Base-by-base conservation (phyloP, 2,797 vertebrate species). In the Urosaurus nigricauda region DNA sequence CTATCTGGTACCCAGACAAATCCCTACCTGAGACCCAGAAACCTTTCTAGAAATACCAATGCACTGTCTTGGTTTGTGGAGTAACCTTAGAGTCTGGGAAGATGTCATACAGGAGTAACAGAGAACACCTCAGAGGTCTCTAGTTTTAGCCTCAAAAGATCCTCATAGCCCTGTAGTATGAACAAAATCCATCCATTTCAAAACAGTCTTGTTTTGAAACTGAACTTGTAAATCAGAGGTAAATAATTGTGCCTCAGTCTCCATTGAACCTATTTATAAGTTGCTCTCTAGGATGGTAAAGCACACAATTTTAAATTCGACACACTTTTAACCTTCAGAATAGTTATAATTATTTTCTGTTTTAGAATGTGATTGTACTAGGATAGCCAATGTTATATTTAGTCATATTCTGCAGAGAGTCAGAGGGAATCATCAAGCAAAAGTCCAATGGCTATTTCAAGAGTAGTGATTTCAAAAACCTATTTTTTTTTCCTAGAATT, bases 361-460 rank as follows among this genome's bases (percentile, higher is more conserved):
- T 0, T 0, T 40, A 70, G 29, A 84, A 74, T 47, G 71, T 12
- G 47, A 83, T 32, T 85, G 7, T 19, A 37, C 85, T 0, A 4
- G 32, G 79, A 13, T 32, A 58, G 19, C 65, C 58, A 51, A 81
- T 24, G 53, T 16, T 24, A 56, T 17, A 56, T 82, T 32, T 71
- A 84, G 53, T 11, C 77, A 53, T 0, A 60, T 29, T 0, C 1
- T 90, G 29, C 29, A 75, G 75, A 1, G 77, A 80, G 60, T 24
- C 68, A 91, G 86, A 2, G 43, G 24, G 1, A 4, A 40, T 0
- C 73, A 37, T 51, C 83, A 26, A 63, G 87, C 60, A 79, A 73
- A 83, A 91, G 53, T 88, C 63, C 92, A 94, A 89, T 68, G 84
- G 80, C 81, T 92, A 87, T 1, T 14, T 32, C 19, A 26, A 5